A percentile compares a stretch with the other conserved stretches of the same genome.
Conservation (phyloP, 2,113 vertebrate species). For the Loxodonta africana region DNA sequence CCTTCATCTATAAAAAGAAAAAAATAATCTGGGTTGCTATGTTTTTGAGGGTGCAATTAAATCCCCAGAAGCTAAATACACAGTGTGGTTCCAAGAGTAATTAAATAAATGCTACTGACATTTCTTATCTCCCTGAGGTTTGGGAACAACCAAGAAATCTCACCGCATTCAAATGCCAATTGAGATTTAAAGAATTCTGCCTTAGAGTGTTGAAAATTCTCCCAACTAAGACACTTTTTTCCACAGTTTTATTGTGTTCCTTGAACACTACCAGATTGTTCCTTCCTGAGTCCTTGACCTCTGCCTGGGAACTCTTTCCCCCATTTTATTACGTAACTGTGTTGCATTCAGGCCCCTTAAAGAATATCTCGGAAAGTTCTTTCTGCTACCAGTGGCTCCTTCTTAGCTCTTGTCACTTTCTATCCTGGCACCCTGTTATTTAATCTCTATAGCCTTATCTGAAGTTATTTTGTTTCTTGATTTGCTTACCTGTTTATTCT, state of each 20-base stretch:
- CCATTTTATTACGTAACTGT: neutral
- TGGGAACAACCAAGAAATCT: slow-evolving; percentile 2
- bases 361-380: neutral
- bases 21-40: neutral
- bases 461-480: slow-evolving; percentile 23
- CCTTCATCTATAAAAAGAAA: slow-evolving; percentile 5
- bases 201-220: slow-evolving; percentile 30
- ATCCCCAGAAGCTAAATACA: neutral
- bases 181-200: neutral
- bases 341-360: neutral
- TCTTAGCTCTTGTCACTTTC: neutral
- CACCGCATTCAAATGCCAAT: neutral
- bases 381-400: neutral
- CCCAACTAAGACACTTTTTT: neutral
- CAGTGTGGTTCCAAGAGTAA: neutral
- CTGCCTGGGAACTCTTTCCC: neutral
- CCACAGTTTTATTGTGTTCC: neutral
- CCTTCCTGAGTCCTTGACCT: neutral
- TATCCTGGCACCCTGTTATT: neutral
- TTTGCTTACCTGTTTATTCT: neutral
- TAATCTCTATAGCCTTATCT: neutral
- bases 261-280: neutral
- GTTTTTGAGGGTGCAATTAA: neutral
- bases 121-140: neutral
- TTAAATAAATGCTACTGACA: neutral